Conservation (phyloP, 1,140 invertebrate genomes). For the Bombus huntii region DNA sequence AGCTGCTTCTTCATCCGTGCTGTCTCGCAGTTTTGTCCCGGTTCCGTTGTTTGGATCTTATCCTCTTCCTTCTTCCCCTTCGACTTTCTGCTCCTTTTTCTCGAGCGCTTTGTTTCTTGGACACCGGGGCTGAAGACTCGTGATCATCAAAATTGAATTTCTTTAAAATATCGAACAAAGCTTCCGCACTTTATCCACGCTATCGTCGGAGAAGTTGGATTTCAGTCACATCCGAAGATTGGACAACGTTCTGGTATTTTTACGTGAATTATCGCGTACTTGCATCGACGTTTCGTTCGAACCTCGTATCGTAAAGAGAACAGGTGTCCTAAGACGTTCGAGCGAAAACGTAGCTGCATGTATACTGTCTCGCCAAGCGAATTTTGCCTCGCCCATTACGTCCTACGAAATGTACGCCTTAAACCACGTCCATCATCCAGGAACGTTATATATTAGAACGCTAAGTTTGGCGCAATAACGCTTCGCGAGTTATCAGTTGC, state of each 20-base stretch:
- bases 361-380: too few relatives aligned
- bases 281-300: too few relatives aligned
- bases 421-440: slow-evolving; percentile 27
- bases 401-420: too few relatives aligned
- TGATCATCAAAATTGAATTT: not conserved
- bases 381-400: too few relatives aligned
- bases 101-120: not conserved
- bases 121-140: rapidly evolving
- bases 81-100: too few relatives aligned
- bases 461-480: slow-evolving; percentile 8
- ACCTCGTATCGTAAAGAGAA: too few relatives aligned
- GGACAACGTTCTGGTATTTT: too few relatives aligned
- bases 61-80: too few relatives aligned
- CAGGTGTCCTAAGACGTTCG: too few relatives aligned
- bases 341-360: too few relatives aligned
- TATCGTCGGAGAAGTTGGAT: not conserved
- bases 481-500: not conserved
- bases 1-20: not conserved
- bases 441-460: not conserved
- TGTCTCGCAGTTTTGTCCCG: not conserved
- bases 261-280: too few relatives aligned
- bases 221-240: not conserved
- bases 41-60: not conserved
- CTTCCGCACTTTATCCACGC: not conserved
- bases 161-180: not conserved